Percentiles rank a stretch among this genome's conserved stretches.
phyloP scores from a whole-genome alignment of 2,113 vertebrate genomes.

The Thunnus maccoyii region DNA sequence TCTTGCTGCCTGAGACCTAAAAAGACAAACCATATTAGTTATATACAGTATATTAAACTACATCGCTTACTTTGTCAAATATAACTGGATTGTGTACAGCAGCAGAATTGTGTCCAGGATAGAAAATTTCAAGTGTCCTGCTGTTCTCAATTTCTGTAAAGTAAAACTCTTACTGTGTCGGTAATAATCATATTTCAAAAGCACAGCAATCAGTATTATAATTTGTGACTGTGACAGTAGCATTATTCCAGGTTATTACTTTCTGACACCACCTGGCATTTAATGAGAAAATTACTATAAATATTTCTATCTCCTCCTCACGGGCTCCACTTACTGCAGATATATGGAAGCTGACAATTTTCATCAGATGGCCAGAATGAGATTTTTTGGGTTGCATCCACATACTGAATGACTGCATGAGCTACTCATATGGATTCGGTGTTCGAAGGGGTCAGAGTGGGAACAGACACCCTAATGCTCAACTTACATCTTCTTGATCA shows the following conservation, averaged over 20 bases:
- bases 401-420: neutral
- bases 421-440: too few species aligned
- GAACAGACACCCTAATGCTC: neutral
- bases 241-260: neutral
- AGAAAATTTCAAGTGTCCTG: neutral
- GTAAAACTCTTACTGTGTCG: neutral
- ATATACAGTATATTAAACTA: neutral
- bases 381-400: neutral
- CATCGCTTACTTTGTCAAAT: neutral
- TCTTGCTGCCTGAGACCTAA: slow-evolving; percentile 93
- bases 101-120: neutral
- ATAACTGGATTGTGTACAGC: neutral
- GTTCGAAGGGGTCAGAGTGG: neutral
- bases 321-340: neutral
- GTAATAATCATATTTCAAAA: slow-evolving; percentile 19
- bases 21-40: slow-evolving; percentile 2
- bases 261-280: slow-evolving; percentile 9
- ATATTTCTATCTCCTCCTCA: neutral
- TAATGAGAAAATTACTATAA: slow-evolving; percentile 31
- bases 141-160: neutral
- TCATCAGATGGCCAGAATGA: neutral
- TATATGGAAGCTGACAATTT: neutral
- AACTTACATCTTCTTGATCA: neutral
- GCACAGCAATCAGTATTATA: neutral
- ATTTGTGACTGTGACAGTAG: slow-evolving; percentile 2